These are phyloP conservation scores for Callospermophilus lateralis DNA, from an alignment of 2,113 vertebrate species.

Conservation along the genomic window DNA sequence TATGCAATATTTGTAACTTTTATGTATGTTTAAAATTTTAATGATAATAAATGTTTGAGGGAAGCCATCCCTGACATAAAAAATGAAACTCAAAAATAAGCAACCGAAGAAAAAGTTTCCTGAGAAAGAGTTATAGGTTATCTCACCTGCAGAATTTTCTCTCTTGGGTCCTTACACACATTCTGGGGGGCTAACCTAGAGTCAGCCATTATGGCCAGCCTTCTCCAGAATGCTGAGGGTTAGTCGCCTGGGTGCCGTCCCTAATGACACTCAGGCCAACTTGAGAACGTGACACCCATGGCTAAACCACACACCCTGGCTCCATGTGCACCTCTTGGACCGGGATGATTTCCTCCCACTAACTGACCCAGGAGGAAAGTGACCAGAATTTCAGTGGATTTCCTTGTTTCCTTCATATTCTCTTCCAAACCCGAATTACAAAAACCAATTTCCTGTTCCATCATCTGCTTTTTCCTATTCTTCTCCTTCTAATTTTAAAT, in stretches of 20 bases:
- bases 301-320: not conserved
- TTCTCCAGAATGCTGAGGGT: not conserved
- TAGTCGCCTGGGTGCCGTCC: too few species aligned
- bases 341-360: not conserved
- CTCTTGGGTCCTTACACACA: not conserved
- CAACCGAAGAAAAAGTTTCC: not conserved
- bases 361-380: not conserved
- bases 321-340: not conserved
- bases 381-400: not conserved
- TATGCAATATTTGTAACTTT: not conserved
- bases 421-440: not conserved
- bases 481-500: not conserved
- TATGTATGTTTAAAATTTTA: not conserved
- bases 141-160: not conserved
- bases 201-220: not conserved
- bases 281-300: not conserved
- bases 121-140: not conserved
- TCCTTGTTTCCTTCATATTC: not conserved
- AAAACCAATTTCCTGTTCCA: not conserved
- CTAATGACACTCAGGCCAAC: not conserved
- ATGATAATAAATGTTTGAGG: not conserved
- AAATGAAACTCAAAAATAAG: not conserved
- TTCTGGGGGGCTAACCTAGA: too few species aligned
- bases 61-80: not conserved
- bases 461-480: not conserved